These are phyloP conservation scores for Microplitis manilae DNA, from an alignment of 2,888 invertebrate genomes.

Conservation along the genomic window DNA sequence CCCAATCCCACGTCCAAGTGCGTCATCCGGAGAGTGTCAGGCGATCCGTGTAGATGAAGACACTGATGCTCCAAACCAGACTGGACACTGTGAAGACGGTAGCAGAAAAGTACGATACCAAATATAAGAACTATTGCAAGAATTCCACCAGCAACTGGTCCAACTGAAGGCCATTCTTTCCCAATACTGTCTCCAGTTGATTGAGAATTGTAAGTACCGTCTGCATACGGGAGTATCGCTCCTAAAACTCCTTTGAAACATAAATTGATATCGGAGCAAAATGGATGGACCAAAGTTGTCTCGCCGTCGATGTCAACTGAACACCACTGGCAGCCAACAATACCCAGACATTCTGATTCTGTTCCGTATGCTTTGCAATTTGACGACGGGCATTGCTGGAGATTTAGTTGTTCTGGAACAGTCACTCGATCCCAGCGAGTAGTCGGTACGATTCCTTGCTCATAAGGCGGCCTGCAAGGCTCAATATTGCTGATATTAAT, in stretches of 20 bases:
- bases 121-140: constrained; percentile 86
- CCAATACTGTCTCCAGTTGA: constrained; percentile 63
- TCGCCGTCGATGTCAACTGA: constrained; percentile 83
- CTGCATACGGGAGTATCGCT: constrained; percentile 86
- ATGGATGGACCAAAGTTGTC: constrained; percentile 79
- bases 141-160: constrained; percentile 89
- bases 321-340: constrained; percentile 95
- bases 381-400: constrained; percentile 79
- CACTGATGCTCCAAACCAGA: constrained; percentile 74
- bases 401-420: neutral
- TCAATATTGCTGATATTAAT: constrained; percentile 55
- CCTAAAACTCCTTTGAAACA: constrained; percentile 92
- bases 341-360: constrained; percentile 78
- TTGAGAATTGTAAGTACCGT: constrained; percentile 75
- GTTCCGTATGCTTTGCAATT: constrained; percentile 79
- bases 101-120: constrained; percentile 88
- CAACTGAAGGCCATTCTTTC: constrained; percentile 78
- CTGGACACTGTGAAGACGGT: constrained; percentile 76
- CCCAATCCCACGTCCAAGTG: constrained; percentile 71
- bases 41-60: constrained; percentile 71
- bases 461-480: constrained; percentile 62
- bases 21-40: constrained; percentile 80
- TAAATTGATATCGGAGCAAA: constrained; percentile 85
- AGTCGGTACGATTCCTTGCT: constrained; percentile 61
- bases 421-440: constrained; percentile 41